Evolutionary conservation across 2,888 invertebrate species (phyloP), one percentile per base, ranked within the genome.

Genomic region (Acleris laterana): DNA sequence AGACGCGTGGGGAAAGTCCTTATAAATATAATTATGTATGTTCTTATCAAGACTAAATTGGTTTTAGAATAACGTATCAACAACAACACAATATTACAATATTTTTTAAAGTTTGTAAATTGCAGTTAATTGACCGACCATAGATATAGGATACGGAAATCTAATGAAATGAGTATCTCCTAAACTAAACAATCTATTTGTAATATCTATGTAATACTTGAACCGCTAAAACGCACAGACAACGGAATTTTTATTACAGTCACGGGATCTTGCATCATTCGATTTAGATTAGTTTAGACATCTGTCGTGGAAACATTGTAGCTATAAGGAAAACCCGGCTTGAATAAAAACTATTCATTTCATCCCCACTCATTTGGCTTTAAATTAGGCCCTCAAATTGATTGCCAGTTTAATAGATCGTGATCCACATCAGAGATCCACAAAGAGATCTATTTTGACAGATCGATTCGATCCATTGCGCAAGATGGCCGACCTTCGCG

Each of bases 371-470:
- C 28, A 19, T 60, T 49, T 49, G 20, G 25, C 49, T 20, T 50
- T 63, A 52, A 38, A 48, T 42, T 52, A 53, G 49, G 59, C 64
- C 64, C 64, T 58, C 60, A 62, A 62, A n/a, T 61, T 62, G 66
- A 62, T 60, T 56, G 56, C 32, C 57, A 48, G 46, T 56, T 65
- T 56, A 56, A 65, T 70, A 75, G 72, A 72, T 87, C 86, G 88
- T 88, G 88, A 84, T 82, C 71, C 74, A 80, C 83, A 81, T 82
- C 79, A 78, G 76, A 76, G 70, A 77, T 75, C 73, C 73, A 89
- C 85, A 87, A 87, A 85, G 76, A 82, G 77, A 82, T 80, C 76
- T 80, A 79, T 81, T 83, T 82, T 79, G 79, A 78, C 77, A 79
- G 81, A 83, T 81, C 75, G 76, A 77, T 82, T 81, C 82, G 81